Evolutionary conservation across 2,888 invertebrate species (phyloP).

Genomic region (Plebejus argus): DNA sequence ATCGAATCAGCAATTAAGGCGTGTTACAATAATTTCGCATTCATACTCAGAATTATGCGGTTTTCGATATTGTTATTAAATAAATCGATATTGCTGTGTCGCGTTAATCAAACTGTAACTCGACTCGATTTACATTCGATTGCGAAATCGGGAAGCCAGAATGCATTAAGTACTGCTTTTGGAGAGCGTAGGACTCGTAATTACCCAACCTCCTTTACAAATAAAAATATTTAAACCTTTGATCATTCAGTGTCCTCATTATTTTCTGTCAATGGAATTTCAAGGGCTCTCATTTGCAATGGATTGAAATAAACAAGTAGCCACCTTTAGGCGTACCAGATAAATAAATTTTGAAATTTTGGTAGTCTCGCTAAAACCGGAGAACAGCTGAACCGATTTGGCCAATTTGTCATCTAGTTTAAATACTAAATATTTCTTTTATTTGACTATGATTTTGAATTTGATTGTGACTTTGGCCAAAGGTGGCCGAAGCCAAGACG

Average conservation of each 20-base stretch:
- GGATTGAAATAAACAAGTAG: no score
- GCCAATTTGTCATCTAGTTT: no score
- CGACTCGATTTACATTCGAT: conserved; percentile 23
- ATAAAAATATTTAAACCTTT: background rate
- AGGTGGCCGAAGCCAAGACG: background rate
- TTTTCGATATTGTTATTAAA: conserved; percentile 25
- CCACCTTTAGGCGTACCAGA: no score
- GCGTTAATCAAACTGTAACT: conserved; percentile 25
- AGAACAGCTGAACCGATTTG: no score
- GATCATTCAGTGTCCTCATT: no score
- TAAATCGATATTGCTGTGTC: conserved; percentile 30
- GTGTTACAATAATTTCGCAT: background rate
- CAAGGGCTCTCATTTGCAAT: no score
- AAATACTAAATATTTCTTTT: no score
- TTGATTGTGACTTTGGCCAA: background rate
- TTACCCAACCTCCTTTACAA: background rate
- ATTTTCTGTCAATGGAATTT: no score
- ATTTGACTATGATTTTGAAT: no score
- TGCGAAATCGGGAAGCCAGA: conserved; percentile 21
- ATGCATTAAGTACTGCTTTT: background rate
- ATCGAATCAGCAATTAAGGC: conserved; percentile 10
- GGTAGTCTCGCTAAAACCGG: no score
- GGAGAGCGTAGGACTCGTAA: background rate
- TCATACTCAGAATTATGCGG: conserved; percentile 8
- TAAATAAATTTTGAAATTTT: no score